Conservation (phyloP, 1,140 invertebrate species). For the Agrypnia vestita region DNA sequence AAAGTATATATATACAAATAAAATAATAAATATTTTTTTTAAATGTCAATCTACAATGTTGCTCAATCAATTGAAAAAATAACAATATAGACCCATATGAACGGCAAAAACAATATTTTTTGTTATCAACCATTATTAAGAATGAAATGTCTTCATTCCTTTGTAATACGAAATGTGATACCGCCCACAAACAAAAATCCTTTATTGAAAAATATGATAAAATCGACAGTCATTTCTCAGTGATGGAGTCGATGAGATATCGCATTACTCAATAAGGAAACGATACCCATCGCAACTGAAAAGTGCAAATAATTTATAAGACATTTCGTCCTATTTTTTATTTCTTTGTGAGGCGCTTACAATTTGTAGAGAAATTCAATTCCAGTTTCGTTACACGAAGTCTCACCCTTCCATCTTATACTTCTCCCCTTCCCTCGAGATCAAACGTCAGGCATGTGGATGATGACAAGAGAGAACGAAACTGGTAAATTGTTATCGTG, state of each 20-base stretch:
- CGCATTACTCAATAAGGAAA: constrained; percentile 26
- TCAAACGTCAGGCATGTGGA: constrained; percentile 31
- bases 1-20: too few species aligned
- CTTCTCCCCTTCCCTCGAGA: constrained; percentile 1
- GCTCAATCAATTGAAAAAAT: too few species aligned
- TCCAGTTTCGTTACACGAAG: constrained; percentile 28
- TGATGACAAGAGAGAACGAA: constrained; percentile 23
- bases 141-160: too few species aligned
- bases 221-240: neutral
- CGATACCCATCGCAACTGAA: neutral
- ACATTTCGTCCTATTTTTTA: constrained; percentile 2
- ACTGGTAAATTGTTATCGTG: constrained; percentile 37
- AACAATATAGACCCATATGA: too few species aligned
- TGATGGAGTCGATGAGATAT: constrained; percentile 12
- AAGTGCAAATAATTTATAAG: constrained; percentile 29
- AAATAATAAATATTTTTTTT: too few species aligned
- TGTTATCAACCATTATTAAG: too few species aligned
- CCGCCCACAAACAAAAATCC: constrained; percentile 1
- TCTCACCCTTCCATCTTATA: constrained; percentile 11
- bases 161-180: neutral
- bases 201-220: neutral
- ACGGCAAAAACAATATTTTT: too few species aligned
- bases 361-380: constrained; percentile 49
- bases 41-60: too few species aligned
- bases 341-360: constrained; percentile 18